These are phyloP conservation scores for Pilophorus perplexus DNA, from an alignment of 2,888 invertebrate species.

Conservation along the genomic window DNA sequence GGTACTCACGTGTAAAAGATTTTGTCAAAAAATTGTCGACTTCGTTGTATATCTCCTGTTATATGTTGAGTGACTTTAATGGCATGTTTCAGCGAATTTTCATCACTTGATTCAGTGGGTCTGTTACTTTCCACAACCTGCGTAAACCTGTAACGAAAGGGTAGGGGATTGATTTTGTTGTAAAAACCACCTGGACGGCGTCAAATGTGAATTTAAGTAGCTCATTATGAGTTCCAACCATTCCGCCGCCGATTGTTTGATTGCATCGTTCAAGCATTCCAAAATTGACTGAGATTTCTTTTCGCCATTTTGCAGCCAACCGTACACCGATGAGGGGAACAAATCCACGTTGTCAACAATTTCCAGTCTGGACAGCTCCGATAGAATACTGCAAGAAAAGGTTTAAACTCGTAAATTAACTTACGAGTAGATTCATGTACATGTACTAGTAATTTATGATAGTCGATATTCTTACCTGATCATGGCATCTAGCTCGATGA, in stretches of 20 bases:
- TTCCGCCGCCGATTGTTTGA: slow-evolving; percentile 71
- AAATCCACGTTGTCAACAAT: slow-evolving; percentile 63
- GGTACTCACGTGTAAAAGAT: slow-evolving; percentile 77
- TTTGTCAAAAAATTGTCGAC: slow-evolving; percentile 76
- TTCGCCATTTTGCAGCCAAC: slow-evolving; percentile 58
- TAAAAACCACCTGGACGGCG: neutral
- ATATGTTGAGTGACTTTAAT: slow-evolving; percentile 80
- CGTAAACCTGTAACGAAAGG: slow-evolving; percentile 56
- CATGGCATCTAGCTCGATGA: slow-evolving; percentile 69
- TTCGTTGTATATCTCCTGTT: slow-evolving; percentile 74
- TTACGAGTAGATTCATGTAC: neutral
- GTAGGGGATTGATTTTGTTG: neutral
- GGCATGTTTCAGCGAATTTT: slow-evolving; percentile 70
- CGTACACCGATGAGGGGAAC: slow-evolving; percentile 68
- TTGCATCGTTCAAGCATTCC: slow-evolving; percentile 66
- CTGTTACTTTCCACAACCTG: slow-evolving; percentile 70
- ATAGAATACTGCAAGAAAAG: slow-evolving; percentile 59
- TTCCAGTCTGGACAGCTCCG: slow-evolving; percentile 62
- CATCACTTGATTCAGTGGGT: slow-evolving; percentile 62
- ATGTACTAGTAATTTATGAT: too few species aligned
- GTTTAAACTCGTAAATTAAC: neutral
- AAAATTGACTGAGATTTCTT: slow-evolving; percentile 57
- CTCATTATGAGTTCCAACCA: slow-evolving; percentile 56
- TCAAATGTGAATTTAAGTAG: neutral
- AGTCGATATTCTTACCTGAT: slow-evolving; percentile 56